Percentiles rank a stretch among this genome's conserved stretches.
Conservation (phyloP, 2,888 invertebrate species). For the Calliopum simillimum region DNA sequence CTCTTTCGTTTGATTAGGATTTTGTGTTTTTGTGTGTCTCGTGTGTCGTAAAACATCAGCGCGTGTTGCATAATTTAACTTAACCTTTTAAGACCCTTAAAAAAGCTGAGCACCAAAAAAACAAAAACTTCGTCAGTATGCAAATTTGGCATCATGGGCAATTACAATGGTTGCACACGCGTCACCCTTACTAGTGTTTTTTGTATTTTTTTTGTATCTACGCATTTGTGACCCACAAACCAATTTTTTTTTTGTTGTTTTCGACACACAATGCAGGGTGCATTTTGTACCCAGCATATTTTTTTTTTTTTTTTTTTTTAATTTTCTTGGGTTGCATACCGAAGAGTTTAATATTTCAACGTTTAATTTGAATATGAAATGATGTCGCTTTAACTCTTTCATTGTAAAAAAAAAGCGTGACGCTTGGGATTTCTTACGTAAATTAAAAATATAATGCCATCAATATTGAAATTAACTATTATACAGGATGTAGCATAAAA, state of each 20-base stretch:
- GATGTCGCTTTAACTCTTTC: too few relatives aligned
- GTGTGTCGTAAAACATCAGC: conserved; percentile 10
- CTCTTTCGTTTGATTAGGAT: conserved; percentile 17
- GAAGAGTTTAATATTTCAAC: too few relatives aligned
- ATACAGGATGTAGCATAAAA: too few relatives aligned
- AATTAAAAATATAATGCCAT: too few relatives aligned
- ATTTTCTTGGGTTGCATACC: too few relatives aligned
- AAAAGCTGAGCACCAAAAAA: conserved; percentile 6
- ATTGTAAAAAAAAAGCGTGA: too few relatives aligned
- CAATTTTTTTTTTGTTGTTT: conserved; percentile 18
- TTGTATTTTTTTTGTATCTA: conserved; percentile 36
- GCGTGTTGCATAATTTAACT: conserved; percentile 36
- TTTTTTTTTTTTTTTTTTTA: too few relatives aligned
- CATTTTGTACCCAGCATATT: too few relatives aligned
- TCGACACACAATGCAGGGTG: conserved; percentile 1
- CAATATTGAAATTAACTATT: too few relatives aligned
- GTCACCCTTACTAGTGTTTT: conserved; percentile 47
- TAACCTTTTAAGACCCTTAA: conserved; percentile 35
- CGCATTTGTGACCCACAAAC: conserved; percentile 10
- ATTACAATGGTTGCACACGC: conserved; percentile 43
- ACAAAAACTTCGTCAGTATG: conserved; percentile 46
- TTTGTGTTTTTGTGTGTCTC: neutral
- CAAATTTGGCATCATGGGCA: conserved; percentile 49
- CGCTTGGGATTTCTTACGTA: too few relatives aligned
- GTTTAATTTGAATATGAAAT: too few relatives aligned